Base-by-base conservation (phyloP, 2,113 vertebrate species). In the Brachyhypopomus occidentalis region DNA sequence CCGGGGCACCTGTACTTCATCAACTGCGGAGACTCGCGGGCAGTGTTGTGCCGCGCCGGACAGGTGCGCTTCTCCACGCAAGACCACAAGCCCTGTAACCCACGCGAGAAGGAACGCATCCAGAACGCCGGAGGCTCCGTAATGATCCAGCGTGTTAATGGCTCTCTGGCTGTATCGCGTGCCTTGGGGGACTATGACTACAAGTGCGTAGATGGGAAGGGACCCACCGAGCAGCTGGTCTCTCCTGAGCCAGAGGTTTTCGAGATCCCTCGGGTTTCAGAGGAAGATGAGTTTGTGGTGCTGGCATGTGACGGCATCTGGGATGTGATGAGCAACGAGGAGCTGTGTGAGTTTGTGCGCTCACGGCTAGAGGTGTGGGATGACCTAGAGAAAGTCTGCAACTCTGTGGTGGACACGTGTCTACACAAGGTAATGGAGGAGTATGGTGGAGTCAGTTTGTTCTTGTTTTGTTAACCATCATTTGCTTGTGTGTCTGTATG, bases 261-360 rank as follows among this genome's bases (percentile, higher is more conserved):
- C 83, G 97, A 98, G 91, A 92, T 98, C 88, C 88, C 96, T 91
- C 95, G 97, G 87, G 94, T 93, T 85, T 90, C 92, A 60, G 96
- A 98, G 86, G 96, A 96, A 86, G 98, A 99, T 85, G 97, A 98
- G 85, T 99, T 99, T 89, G 95, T 98, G 87, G 95, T 99, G 91
- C 92, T 99, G 91, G 98, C 98, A 48, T 99, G 98, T 78, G 98
- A 99, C 83, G 98, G 98, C 81, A 98, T 99, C 95, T 99, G 98
- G 98, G 98, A 99, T 88, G 98, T 99, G 89, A 99, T 99, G 97
- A 97, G 96, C 94, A 99, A 99, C 52, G 97, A 99, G 93, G 98
- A 99, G 94, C 96, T 99, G 88, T 98, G 97, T 88, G 95, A 98
- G 89, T 99, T 95, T 92, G 96, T 99, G 86, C 96, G 94, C 88